Conservation (phyloP, 2,797 vertebrate genomes). For the Aldrovandia affinis region DNA sequence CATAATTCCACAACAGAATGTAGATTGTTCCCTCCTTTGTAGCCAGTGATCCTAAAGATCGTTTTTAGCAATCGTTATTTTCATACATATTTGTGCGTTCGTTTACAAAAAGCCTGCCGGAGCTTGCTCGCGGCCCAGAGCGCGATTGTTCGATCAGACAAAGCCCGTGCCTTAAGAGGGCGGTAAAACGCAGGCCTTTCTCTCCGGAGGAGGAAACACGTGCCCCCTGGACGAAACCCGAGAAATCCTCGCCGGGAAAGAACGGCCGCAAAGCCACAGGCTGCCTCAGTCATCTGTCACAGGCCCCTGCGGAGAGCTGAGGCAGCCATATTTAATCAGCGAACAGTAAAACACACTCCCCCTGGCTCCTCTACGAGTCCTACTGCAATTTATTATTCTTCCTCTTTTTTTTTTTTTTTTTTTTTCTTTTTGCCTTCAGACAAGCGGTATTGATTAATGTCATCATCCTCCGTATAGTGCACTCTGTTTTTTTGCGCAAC, state of each 20-base stretch:
- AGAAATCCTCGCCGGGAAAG: constrained; percentile 52
- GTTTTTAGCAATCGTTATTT: not conserved
- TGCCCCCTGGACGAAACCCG: constrained; percentile 46
- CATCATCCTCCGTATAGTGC: constrained; percentile 46
- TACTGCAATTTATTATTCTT: constrained; percentile 59
- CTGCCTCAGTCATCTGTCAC: constrained; percentile 55
- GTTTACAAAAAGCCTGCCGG: not conserved
- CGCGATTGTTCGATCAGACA: not conserved
- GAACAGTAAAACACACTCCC: constrained; percentile 50
- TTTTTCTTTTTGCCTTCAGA: constrained; percentile 46
- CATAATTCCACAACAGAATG: too few relatives aligned
- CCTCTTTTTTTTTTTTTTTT: constrained; percentile 47
- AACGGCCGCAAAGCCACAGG: constrained; percentile 47
- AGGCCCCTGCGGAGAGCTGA: constrained; percentile 49
- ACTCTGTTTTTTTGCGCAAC: constrained; percentile 42
- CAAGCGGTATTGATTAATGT: constrained; percentile 57
- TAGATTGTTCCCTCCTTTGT: not conserved
- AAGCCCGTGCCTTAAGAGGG: constrained; percentile 68
- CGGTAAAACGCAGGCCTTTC: constrained; percentile 60
- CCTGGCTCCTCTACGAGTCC: constrained; percentile 52
- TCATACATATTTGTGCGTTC: not conserved
- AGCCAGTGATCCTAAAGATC: not conserved
- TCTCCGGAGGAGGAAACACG: constrained; percentile 12
- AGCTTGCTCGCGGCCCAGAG: not conserved
- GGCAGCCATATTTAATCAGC: constrained; percentile 60